These are phyloP conservation scores for Sycophila texana DNA, from an alignment of 2,888 invertebrate species.

Conservation along the genomic window DNA sequence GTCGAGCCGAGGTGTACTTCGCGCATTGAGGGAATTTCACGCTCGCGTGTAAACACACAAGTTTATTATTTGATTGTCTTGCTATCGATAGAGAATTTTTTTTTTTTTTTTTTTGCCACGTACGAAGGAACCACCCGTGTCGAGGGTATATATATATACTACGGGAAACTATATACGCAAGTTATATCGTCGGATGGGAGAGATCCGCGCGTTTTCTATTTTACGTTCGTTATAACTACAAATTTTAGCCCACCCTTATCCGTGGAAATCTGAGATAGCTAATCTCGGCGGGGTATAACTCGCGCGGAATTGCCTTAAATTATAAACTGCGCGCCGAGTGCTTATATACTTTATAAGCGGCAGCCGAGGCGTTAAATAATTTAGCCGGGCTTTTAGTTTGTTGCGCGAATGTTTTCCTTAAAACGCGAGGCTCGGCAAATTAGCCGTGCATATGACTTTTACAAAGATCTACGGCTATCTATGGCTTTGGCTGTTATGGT, in stretches of 20 bases:
- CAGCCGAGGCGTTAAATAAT: no score
- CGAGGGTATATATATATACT: no score
- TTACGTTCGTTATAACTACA: conserved; percentile 3
- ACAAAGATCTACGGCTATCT: no score
- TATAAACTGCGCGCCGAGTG: background rate
- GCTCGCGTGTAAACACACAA: background rate
- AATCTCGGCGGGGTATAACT: background rate
- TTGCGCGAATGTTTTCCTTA: no score
- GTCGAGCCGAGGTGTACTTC: background rate
- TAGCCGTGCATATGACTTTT: no score
- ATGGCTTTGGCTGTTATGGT: no score
- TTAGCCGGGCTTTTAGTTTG: no score
- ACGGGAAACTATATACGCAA: background rate
- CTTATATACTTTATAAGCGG: no score
- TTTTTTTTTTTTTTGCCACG: background rate
- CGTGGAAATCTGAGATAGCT: conserved; percentile 18
- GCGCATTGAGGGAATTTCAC: background rate
- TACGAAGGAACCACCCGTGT: background rate
- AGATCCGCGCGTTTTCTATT: background rate
- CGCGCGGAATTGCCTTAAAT: conserved; percentile 10
- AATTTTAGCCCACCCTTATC: conserved; percentile 19
- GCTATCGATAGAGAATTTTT: background rate
- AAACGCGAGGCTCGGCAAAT: no score
- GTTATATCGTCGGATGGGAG: conserved; percentile 15
- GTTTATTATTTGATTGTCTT: background rate